Percentiles rank a stretch among this genome's conserved stretches.
These are phyloP conservation scores for Clamator glandarius DNA, from an alignment of 2,797 vertebrate species.

Conservation along the genomic window DNA sequence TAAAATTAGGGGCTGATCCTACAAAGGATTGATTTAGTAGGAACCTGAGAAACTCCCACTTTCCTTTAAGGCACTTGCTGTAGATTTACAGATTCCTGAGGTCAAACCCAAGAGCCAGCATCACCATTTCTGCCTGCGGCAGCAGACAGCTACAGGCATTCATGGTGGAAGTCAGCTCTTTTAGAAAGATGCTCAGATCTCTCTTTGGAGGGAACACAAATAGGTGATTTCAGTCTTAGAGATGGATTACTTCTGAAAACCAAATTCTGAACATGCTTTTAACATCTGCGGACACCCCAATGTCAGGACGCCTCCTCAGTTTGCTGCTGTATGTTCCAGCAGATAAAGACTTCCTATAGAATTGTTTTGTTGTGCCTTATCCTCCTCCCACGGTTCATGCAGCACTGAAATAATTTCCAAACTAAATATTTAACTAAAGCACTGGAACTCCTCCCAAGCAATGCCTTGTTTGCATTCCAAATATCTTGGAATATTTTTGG, in stretches of 20 bases:
- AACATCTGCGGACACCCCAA: background rate
- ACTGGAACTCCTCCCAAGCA: conserved; percentile 18
- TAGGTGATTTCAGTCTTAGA: background rate
- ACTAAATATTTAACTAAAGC: conserved; percentile 38
- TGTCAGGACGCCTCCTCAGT: background rate
- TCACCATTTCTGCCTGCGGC: background rate
- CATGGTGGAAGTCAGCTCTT: background rate
- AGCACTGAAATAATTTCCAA: conserved; percentile 43
- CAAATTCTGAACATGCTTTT: background rate
- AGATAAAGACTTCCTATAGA: background rate
- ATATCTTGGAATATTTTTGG: conserved; percentile 12
- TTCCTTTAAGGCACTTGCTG: background rate
- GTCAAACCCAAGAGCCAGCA: background rate
- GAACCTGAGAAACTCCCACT: background rate
- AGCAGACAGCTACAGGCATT: background rate
- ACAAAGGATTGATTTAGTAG: background rate
- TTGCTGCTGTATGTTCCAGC: background rate
- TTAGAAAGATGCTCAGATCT: background rate
- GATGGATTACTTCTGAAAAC: background rate
- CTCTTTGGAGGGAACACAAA: background rate
- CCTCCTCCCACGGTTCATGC: background rate
- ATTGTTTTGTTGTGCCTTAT: background rate
- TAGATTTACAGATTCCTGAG: background rate
- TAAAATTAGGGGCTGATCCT: background rate
- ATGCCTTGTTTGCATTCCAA: conserved; percentile 44